Evolutionary conservation across 2,888 invertebrate species (phyloP).

Genomic region (Microctonus brassicae): DNA sequence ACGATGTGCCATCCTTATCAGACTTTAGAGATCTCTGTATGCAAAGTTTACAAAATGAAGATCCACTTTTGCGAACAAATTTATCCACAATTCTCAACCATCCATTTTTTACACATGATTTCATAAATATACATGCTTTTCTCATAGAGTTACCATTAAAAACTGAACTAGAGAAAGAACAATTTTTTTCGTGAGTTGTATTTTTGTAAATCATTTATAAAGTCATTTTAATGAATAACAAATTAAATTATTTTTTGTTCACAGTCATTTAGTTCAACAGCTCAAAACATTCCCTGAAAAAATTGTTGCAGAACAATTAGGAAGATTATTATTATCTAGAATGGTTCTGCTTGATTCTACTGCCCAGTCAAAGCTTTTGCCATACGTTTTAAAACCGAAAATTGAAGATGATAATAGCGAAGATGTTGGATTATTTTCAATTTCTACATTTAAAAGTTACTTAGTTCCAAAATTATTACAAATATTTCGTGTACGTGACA

Average conservation of each 20-base stretch:
- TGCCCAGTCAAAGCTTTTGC: conserved; percentile 81
- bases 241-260: conserved; percentile 44
- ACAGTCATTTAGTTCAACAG: conserved; percentile 76
- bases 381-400: conserved; percentile 79
- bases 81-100: conserved; percentile 78
- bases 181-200: conserved; percentile 80
- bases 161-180: conserved; percentile 79
- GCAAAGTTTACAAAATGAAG: conserved; percentile 77
- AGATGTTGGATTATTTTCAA: conserved; percentile 77
- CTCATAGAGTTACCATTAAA: conserved; percentile 86
- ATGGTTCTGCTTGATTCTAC: conserved; percentile 87
- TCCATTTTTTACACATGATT: conserved; percentile 87
- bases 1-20: conserved; percentile 78
- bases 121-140: conserved; percentile 86
- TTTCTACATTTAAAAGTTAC: conserved; percentile 78
- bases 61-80: conserved; percentile 77
- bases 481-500: conserved; percentile 88
- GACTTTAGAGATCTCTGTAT: conserved; percentile 81
- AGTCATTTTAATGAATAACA: neutral
- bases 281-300: conserved; percentile 83
- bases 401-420: conserved; percentile 71
- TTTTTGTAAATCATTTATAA: neutral
- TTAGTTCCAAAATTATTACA: conserved; percentile 83
- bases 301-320: conserved; percentile 85
- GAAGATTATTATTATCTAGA: conserved; percentile 83